These are phyloP conservation scores for Labrus mixtus DNA, from an alignment of 2,113 vertebrate species.

Conservation along the genomic window DNA sequence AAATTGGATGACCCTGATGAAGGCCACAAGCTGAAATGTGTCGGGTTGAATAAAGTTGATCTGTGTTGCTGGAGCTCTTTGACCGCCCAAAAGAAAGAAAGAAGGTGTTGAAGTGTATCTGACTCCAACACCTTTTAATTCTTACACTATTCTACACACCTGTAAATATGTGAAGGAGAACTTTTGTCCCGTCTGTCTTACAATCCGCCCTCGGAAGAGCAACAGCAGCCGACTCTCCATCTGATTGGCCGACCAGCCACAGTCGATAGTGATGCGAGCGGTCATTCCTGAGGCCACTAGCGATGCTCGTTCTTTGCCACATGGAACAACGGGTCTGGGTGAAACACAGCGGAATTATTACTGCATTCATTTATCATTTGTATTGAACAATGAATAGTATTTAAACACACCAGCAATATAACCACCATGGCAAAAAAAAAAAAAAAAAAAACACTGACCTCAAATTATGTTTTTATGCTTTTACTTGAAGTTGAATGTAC, in stretches of 20 bases:
- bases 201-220: conserved; percentile 56
- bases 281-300: conserved; percentile 24
- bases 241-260: conserved; percentile 65
- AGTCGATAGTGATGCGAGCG: conserved; percentile 69
- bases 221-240: conserved; percentile 52
- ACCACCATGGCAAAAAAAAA: no score
- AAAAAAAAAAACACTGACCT: no score
- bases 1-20: no score
- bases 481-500: no score
- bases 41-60: no score
- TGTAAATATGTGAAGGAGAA: conserved; percentile 73
- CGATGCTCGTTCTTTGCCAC: conserved; percentile 17
- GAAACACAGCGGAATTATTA: not conserved
- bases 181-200: conserved; percentile 9
- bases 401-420: no score
- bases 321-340: conserved; percentile 19
- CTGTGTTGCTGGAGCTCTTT: no score
- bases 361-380: not conserved
- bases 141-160: conserved; percentile 44
- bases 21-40: no score
- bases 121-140: no score
- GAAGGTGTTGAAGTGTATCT: no score
- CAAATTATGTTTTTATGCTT: no score
- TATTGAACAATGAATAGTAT: not conserved
- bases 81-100: no score